Evolutionary conservation across 2,113 vertebrate species (phyloP).

Genomic region (Melierax canorus): DNA sequence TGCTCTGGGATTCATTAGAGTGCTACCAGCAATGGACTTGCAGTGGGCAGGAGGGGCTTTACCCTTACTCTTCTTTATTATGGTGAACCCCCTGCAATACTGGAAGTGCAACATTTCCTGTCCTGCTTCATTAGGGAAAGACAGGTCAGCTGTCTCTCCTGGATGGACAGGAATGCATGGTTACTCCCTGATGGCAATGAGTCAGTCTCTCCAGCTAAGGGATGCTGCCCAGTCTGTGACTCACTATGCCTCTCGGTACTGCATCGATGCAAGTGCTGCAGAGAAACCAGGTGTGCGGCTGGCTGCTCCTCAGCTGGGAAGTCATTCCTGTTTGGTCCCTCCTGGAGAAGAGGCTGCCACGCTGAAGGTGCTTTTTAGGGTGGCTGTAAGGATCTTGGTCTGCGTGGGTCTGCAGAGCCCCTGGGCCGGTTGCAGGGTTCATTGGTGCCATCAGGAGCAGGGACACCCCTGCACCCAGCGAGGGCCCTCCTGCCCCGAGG

Average conservation of each 20-base stretch:
- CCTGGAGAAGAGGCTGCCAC: neutral
- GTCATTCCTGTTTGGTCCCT: neutral
- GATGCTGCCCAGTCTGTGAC: neutral
- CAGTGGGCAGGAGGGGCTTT: neutral
- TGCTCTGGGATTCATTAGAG: neutral
- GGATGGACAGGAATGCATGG: neutral
- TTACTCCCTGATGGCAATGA: neutral
- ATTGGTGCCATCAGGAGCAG: rapidly evolving
- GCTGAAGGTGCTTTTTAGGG: neutral
- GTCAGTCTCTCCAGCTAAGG: neutral
- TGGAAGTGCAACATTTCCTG: neutral
- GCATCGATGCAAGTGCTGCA: rapidly evolving
- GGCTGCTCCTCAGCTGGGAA: neutral
- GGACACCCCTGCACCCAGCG: neutral
- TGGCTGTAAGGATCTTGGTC: rapidly evolving
- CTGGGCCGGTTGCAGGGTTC: rapidly evolving
- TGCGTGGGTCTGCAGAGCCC: neutral
- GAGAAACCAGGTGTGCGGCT: rapidly evolving
- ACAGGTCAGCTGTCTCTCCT: rapidly evolving
- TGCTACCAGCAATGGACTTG: neutral
- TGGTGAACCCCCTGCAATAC: neutral
- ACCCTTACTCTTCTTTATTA: rapidly evolving
- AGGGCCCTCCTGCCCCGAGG: neutral
- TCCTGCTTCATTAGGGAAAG: neutral
- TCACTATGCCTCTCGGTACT: neutral